Conservation (phyloP, 2,888 invertebrate genomes). For the Ligdia adustata region DNA sequence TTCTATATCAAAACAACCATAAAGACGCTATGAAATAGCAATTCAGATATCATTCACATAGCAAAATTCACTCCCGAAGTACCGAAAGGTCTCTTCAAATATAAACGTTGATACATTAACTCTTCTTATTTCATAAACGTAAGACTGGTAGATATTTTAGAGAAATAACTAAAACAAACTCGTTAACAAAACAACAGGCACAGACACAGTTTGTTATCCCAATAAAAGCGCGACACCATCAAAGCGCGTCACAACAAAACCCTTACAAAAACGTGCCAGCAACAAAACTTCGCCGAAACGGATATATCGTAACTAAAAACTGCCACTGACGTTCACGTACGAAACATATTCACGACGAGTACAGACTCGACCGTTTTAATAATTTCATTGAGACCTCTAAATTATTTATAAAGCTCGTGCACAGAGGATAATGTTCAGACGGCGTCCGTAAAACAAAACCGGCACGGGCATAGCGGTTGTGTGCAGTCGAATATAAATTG, state of each 20-base stretch:
- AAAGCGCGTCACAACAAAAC: slow-evolving; percentile 2
- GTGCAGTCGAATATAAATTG: slow-evolving; percentile 60
- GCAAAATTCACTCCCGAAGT: too few species aligned
- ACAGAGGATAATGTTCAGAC: slow-evolving; percentile 39
- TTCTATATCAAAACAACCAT: too few species aligned
- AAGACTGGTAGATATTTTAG: too few species aligned
- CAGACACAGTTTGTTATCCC: background rate
- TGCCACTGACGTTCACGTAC: slow-evolving; percentile 10
- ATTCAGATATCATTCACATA: too few species aligned
- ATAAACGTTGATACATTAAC: too few species aligned
- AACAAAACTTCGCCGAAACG: slow-evolving; percentile 6
- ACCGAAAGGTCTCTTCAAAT: too few species aligned
- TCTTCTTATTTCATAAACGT: too few species aligned
- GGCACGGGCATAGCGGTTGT: slow-evolving; percentile 34
- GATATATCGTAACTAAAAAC: slow-evolving; percentile 10
- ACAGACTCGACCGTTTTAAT: slow-evolving; percentile 39
- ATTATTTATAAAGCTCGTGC: slow-evolving; percentile 46
- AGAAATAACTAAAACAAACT: too few species aligned
- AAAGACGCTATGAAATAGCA: too few species aligned
- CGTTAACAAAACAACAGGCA: too few species aligned
- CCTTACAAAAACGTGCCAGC: slow-evolving; percentile 1
- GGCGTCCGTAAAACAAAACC: slow-evolving; percentile 49
- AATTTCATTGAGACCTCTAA: slow-evolving; percentile 48
- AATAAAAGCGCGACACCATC: slow-evolving; percentile 3
- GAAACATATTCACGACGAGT: slow-evolving; percentile 29